phyloP scores from a whole-genome alignment of 2,113 vertebrate genomes.

The Otolemur garnettii region DNA sequence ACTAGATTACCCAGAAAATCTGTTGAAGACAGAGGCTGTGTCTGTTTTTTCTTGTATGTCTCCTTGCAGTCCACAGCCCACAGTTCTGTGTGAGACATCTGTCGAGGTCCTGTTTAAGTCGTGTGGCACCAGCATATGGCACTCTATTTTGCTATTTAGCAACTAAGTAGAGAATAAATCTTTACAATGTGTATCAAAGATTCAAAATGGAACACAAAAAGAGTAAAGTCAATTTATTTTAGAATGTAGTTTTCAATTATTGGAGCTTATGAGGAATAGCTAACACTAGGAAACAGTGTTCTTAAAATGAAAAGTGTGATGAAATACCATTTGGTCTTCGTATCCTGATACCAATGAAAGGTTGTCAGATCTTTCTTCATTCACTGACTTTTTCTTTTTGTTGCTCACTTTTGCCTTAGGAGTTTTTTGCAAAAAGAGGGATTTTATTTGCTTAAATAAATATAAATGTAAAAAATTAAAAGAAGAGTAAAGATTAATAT shows the following conservation, averaged over 20 bases:
- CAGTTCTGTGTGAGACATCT: conserved; percentile 54
- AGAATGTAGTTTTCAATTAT: not conserved
- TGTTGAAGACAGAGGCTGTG: conserved; percentile 18
- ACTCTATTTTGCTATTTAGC: conserved; percentile 40
- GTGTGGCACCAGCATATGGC: conserved; percentile 62
- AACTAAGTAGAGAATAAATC: conserved; percentile 45
- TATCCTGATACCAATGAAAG: not conserved
- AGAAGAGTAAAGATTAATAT: not conserved
- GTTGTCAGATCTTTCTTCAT: not conserved
- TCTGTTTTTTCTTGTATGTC: not conserved
- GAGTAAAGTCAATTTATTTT: conserved; percentile 6
- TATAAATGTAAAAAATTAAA: not conserved
- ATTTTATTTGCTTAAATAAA: conserved; percentile 28
- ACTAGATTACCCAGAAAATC: conserved; percentile 70
- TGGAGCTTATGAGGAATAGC: not conserved
- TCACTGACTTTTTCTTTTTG: not conserved
- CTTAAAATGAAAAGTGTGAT: not conserved
- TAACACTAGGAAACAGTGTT: not conserved
- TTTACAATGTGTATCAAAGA: conserved; percentile 32
- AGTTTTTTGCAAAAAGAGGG: conserved; percentile 53
- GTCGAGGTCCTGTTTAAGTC: conserved; percentile 62
- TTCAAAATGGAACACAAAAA: not conserved
- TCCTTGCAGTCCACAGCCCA: not conserved
- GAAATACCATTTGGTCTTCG: not conserved
- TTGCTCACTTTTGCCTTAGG: not conserved